Conservation (phyloP, 2,113 vertebrate species). For the Alectura lathami region DNA sequence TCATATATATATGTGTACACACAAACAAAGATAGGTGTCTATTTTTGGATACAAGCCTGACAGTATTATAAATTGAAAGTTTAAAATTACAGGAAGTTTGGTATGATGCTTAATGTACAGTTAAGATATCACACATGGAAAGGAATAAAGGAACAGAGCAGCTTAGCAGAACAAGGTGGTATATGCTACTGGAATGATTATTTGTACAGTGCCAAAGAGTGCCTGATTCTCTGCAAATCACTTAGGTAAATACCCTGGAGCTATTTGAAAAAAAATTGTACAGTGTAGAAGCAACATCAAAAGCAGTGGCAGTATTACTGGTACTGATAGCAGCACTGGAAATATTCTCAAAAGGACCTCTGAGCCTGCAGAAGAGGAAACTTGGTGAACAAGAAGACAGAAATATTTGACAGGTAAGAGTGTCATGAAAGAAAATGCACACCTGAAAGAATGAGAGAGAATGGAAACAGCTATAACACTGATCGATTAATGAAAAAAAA, state of each 20-base stretch:
- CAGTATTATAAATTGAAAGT: background rate
- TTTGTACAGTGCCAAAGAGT: background rate
- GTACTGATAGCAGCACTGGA: background rate
- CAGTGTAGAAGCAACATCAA: background rate
- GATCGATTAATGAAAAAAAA: background rate
- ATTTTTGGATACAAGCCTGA: background rate
- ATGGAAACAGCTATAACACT: background rate
- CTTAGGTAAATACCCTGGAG: background rate
- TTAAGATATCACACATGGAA: background rate
- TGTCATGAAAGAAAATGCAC: background rate
- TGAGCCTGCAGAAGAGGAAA: background rate
- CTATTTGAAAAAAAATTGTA: background rate
- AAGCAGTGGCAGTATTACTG: background rate
- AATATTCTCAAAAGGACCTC: background rate
- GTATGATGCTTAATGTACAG: background rate
- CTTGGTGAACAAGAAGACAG: background rate
- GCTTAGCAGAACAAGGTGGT: background rate
- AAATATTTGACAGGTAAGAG: background rate
- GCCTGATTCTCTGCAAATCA: background rate
- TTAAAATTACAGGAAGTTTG: background rate
- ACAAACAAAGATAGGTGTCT: background rate
- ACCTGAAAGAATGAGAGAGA: background rate
- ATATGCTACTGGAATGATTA: background rate
- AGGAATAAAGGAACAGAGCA: background rate
- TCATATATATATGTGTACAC: background rate